phyloP scores from a whole-genome alignment of 2,113 vertebrate species.

The Misgurnus mizolepis region DNA sequence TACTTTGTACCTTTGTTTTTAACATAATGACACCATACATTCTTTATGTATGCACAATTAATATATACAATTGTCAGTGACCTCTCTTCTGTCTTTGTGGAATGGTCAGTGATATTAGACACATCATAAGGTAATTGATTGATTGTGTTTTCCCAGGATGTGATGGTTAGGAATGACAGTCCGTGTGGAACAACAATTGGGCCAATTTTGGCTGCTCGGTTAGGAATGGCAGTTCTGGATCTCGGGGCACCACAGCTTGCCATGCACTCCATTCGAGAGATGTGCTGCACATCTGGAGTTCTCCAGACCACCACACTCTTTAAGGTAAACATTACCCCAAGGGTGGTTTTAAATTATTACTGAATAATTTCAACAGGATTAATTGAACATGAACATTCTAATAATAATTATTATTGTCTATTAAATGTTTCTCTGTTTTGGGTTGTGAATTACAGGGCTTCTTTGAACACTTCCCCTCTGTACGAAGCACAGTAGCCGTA shows the following conservation, averaged over 20 bases:
- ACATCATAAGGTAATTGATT: background rate
- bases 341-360: too few relatives aligned
- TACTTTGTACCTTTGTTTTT: background rate
- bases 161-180: constrained; percentile 95
- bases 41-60: background rate
- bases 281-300: constrained; percentile 92
- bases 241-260: constrained; percentile 91
- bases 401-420: background rate
- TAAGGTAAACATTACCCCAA: constrained; percentile 76
- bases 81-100: background rate
- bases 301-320: constrained; percentile 90
- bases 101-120: background rate
- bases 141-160: constrained; percentile 74
- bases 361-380: too few relatives aligned
- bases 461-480: constrained; percentile 84
- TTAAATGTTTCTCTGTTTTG: background rate
- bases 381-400: too few relatives aligned
- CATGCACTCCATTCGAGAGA: constrained; percentile 98
- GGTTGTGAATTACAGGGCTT: constrained; percentile 80
- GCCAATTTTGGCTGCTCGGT: constrained; percentile 88
- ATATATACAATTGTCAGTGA: background rate
- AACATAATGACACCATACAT: background rate
- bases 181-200: constrained; percentile 92
- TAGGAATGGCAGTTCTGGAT: constrained; percentile 89
- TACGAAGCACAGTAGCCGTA: constrained; percentile 79